Conservation (phyloP, 2,113 vertebrate species). For the Copsychus sechellarum region DNA sequence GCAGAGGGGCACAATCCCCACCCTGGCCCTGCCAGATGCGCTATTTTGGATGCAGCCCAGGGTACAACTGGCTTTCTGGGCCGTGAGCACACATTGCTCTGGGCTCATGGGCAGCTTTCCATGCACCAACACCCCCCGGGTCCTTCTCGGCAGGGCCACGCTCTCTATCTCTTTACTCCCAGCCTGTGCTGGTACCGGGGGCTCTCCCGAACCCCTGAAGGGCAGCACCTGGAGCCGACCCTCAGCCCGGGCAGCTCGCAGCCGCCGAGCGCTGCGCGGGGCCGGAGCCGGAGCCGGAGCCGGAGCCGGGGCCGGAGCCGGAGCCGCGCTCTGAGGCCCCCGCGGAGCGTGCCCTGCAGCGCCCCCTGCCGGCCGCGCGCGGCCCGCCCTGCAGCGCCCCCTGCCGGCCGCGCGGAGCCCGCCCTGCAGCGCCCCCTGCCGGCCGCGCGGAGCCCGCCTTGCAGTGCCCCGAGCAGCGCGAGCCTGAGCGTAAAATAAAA, state of each 20-base stretch:
- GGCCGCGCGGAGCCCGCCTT: too few relatives aligned
- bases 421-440: too few relatives aligned
- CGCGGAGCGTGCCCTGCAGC: too few relatives aligned
- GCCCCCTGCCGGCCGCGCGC: too few relatives aligned
- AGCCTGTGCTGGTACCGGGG: too few relatives aligned
- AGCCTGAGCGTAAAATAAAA: too few relatives aligned
- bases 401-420: background rate
- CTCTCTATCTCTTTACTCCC: background rate
- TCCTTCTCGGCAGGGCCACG: background rate
- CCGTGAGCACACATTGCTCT: background rate
- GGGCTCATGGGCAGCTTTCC: background rate
- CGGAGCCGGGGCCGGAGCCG: too few relatives aligned
- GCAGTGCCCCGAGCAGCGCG: too few relatives aligned
- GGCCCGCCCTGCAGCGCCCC: background rate
- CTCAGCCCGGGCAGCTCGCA: too few relatives aligned
- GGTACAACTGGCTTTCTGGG: accelerated
- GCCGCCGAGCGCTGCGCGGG: too few relatives aligned
- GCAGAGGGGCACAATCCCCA: too few relatives aligned
- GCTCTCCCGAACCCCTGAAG: background rate
- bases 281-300: background rate
- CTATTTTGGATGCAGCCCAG: background rate
- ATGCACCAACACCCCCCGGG: background rate
- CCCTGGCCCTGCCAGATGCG: background rate
- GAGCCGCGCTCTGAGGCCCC: too few relatives aligned
- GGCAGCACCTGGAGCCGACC: background rate